Conservation (phyloP, 2,888 invertebrate species). For the Eurytoma adleriae region DNA sequence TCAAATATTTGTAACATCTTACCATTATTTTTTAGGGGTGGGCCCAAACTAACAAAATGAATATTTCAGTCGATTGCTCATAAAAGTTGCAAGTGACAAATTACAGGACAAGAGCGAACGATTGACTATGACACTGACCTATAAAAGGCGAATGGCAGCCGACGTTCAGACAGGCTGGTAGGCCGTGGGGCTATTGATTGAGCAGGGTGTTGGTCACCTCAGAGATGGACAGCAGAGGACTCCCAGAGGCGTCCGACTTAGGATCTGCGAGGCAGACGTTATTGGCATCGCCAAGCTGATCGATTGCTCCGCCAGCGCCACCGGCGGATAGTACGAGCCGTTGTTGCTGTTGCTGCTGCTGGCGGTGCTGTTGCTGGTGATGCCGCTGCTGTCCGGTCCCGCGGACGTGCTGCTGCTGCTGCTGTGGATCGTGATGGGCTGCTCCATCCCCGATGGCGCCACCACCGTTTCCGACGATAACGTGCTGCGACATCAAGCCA, state of each 20-base stretch:
- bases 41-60: too few relatives aligned
- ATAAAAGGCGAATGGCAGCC: background rate
- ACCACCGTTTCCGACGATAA: slow-evolving; percentile 72
- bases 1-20: too few relatives aligned
- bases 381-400: slow-evolving; percentile 63
- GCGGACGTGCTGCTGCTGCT: slow-evolving; percentile 66
- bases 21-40: too few relatives aligned
- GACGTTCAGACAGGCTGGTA: background rate
- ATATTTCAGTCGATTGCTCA: too few relatives aligned
- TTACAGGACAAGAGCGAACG: too few relatives aligned
- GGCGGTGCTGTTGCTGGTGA: slow-evolving; percentile 67
- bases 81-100: too few relatives aligned
- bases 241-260: slow-evolving; percentile 78
- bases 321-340: slow-evolving; percentile 73
- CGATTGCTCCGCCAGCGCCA: slow-evolving; percentile 67
- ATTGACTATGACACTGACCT: background rate
- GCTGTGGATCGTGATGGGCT: slow-evolving; percentile 65
- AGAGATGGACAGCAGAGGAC: slow-evolving; percentile 86
- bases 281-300: slow-evolving; percentile 66
- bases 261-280: slow-evolving; percentile 76
- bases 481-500: slow-evolving; percentile 72
- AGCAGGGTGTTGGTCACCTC: slow-evolving; percentile 87
- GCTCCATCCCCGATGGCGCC: slow-evolving; percentile 62
- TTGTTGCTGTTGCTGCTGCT: slow-evolving; percentile 70
- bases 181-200: slow-evolving; percentile 77